Base-by-base conservation (phyloP, 2,113 vertebrate genomes). In the Calyptomena viridis region DNA sequence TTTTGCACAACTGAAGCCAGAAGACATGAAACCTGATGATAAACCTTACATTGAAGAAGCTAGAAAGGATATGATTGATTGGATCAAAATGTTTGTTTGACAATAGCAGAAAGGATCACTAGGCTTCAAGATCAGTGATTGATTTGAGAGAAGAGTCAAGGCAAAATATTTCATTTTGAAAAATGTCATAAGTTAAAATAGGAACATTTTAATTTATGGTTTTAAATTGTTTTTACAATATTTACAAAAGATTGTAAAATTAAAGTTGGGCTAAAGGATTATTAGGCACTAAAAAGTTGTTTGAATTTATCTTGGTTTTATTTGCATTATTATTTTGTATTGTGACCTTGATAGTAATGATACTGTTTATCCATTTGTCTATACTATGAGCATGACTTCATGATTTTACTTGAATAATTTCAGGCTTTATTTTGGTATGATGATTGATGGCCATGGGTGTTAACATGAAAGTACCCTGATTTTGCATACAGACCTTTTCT, bases 1-100 rank as follows among this genome's bases (percentile, higher is more conserved):
- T 8, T 99, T 99, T 91, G 99, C 98, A 86, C 98, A 99, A 66
- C 97, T 99, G 31, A 98, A 99, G 92, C 98, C 97, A 83, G 99
- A 99, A 78, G 99, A 99, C 52, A 98, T 98, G 62, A 98, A 98
- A 30, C 97, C 98, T 1, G n/a, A 74, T 2, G 99, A 99, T 92
- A 98, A 97, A 95, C 98, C 98, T 31, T 97, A 97, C 28, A 99
- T 99, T 60, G 97, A 98, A 71, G 98, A 99, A 96, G 99, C 99
- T n/a, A 98, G 99, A 81, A 96, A 94, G 67, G 99, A 99, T 89
- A 97, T 99, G 95, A 83, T 99, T 1, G 98, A 98, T 58, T 99
- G 99, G 99, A 95, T 99, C 60, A 98, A 98, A 52, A 99, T 98
- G 84, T 99, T 98, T 46, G 66, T 99, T 79, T 99, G 97, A 97